Conservation (phyloP, 2,797 vertebrate genomes). For the Gila robusta region DNA sequence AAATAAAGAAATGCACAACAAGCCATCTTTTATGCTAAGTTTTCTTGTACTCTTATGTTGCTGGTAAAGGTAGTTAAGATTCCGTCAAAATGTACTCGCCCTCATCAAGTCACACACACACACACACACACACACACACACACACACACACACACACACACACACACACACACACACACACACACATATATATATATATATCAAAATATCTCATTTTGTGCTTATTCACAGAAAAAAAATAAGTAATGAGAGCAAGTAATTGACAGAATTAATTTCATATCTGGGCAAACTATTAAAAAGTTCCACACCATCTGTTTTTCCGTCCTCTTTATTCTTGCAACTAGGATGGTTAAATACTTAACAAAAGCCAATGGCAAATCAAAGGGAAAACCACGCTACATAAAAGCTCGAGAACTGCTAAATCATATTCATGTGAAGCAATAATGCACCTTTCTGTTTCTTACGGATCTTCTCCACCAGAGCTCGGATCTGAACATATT, state of each 20-base stretch:
- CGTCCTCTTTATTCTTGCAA: background rate
- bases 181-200: background rate
- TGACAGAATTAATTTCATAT: background rate
- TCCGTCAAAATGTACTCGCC: background rate
- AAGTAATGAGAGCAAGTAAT: background rate
- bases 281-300: background rate
- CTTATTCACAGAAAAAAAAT: background rate
- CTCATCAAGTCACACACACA: no score
- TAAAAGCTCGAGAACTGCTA: background rate
- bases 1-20: background rate
- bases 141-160: no score
- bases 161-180: no score
- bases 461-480: slow-evolving; percentile 96
- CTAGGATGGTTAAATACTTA: background rate
- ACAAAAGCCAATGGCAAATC: background rate
- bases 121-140: no score
- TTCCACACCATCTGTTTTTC: background rate
- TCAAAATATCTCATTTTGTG: background rate
- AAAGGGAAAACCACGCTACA: background rate
- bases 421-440: background rate
- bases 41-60: background rate
- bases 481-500: slow-evolving; percentile 91
- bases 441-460: slow-evolving; percentile 91
- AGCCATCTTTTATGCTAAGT: background rate
- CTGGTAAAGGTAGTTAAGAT: background rate